Conservation (phyloP, 2,888 invertebrate species). For the Dicyrtomina minuta region DNA sequence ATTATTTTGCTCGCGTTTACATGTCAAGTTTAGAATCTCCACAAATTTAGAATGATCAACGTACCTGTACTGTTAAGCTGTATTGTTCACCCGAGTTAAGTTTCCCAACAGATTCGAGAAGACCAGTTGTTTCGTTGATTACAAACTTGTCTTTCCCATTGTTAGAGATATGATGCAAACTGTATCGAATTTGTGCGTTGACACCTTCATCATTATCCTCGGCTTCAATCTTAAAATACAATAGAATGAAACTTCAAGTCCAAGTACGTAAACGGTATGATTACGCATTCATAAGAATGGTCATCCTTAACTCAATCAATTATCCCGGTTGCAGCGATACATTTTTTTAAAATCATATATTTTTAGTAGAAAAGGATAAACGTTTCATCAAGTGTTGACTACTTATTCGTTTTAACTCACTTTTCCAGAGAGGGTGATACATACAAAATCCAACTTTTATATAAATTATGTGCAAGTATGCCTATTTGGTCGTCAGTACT, state of each 20-base stretch:
- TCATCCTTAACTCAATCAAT: background rate
- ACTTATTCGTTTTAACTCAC: too few species aligned
- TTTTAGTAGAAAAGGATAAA: background rate
- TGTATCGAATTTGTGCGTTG: slow-evolving; percentile 78
- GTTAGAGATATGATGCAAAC: slow-evolving; percentile 87
- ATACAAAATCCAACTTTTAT: too few species aligned
- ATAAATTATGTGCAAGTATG: too few species aligned
- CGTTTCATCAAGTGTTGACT: too few species aligned
- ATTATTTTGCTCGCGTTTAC: too few species aligned
- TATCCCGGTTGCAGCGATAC: background rate
- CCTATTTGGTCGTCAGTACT: too few species aligned
- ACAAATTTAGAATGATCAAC: too few species aligned
- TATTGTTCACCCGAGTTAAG: slow-evolving; percentile 84
- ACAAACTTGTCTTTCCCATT: slow-evolving; percentile 83
- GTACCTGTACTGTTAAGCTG: slow-evolving; percentile 77
- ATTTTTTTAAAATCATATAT: background rate
- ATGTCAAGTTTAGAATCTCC: too few species aligned
- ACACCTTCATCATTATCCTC: slow-evolving; percentile 82
- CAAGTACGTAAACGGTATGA: background rate
- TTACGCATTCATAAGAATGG: background rate
- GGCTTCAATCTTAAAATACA: slow-evolving; percentile 66
- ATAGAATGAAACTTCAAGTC: background rate
- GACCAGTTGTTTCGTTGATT: slow-evolving; percentile 76
- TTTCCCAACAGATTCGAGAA: slow-evolving; percentile 73
- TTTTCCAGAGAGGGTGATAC: too few species aligned